phyloP scores from a whole-genome alignment of 2,888 invertebrate genomes.

The Apoda limacodes region DNA sequence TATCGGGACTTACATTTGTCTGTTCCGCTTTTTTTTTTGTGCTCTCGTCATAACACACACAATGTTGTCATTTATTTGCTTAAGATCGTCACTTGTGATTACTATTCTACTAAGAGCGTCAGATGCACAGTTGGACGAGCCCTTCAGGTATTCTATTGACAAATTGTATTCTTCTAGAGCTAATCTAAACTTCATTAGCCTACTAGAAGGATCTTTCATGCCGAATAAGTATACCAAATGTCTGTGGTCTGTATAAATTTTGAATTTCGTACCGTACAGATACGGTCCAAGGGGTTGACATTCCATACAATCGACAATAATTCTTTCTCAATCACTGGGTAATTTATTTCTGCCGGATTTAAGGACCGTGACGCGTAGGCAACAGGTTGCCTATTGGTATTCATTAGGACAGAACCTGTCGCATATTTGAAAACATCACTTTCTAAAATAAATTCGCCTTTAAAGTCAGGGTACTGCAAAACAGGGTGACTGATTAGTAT shows the following conservation, averaged over 20 bases:
- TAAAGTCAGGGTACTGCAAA: no score
- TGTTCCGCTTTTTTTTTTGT: conserved; percentile 6
- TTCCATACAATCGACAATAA: conserved; percentile 17
- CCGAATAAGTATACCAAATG: conserved; percentile 14
- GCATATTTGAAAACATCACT: conserved; percentile 14
- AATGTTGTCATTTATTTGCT: no score
- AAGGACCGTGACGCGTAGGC: no score
- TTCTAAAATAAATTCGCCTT: conserved; percentile 13
- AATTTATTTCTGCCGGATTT: no score
- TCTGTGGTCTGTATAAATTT: conserved; percentile 10
- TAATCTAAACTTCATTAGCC: conserved; percentile 15
- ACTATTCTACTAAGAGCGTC: conserved; percentile 14
- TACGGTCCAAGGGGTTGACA: conserved; percentile 11
- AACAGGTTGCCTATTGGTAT: no score
- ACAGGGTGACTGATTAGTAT: conserved; percentile 4
- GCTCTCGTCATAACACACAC: no score
- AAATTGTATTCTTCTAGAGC: conserved; percentile 15
- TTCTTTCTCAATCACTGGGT: no score
- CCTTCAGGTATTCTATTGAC: conserved; percentile 9
- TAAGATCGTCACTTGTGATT: conserved; percentile 7
- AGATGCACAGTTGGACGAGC: conserved; percentile 12
- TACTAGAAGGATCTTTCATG: conserved; percentile 15
- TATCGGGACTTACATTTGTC: no score
- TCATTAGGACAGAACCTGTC: conserved; percentile 9
- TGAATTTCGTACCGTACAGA: conserved; percentile 9